Percentiles rank a stretch among this genome's conserved stretches.
phyloP scores from a whole-genome alignment of 2,113 vertebrate species.

The Myiopsitta monachus region DNA sequence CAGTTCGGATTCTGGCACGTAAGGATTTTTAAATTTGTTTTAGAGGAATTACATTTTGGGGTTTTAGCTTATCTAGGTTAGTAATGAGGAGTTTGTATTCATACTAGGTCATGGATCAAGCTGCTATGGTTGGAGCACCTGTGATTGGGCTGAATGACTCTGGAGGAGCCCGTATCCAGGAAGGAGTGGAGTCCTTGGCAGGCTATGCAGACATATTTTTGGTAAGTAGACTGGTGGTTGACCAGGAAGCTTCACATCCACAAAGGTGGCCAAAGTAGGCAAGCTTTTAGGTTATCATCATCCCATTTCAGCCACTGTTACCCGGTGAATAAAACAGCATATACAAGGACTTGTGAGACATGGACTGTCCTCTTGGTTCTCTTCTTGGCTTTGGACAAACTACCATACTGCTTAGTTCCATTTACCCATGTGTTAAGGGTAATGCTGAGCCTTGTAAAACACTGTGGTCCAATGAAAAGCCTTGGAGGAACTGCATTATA shows the following conservation, averaged over 20 bases:
- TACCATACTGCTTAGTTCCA: not conserved
- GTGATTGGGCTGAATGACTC: conserved; percentile 98
- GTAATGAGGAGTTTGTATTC: not conserved
- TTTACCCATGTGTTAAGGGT: not conserved
- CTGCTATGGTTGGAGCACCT: conserved; percentile 90
- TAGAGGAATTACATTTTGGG: not conserved
- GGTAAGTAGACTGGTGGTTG: conserved; percentile 72
- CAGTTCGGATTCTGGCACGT: not conserved
- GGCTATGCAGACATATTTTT: conserved; percentile 98
- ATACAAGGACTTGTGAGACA: not conserved
- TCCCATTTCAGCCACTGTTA: not conserved
- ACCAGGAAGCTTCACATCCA: not conserved
- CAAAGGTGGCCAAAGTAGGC: not conserved
- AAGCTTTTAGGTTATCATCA: not conserved
- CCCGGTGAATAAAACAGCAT: not conserved
- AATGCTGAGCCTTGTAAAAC: not conserved
- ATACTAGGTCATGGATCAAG: conserved; percentile 95
- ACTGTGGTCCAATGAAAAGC: not conserved
- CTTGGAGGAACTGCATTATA: not conserved
- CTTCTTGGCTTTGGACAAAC: not conserved
- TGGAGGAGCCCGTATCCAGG: conserved; percentile 95
- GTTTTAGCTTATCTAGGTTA: not conserved
- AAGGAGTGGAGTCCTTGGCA: conserved; percentile 95
- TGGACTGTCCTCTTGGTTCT: not conserved
- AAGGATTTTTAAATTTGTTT: not conserved